phyloP scores from a whole-genome alignment of 2,888 invertebrate species.

The Geotrupes spiniger region DNA sequence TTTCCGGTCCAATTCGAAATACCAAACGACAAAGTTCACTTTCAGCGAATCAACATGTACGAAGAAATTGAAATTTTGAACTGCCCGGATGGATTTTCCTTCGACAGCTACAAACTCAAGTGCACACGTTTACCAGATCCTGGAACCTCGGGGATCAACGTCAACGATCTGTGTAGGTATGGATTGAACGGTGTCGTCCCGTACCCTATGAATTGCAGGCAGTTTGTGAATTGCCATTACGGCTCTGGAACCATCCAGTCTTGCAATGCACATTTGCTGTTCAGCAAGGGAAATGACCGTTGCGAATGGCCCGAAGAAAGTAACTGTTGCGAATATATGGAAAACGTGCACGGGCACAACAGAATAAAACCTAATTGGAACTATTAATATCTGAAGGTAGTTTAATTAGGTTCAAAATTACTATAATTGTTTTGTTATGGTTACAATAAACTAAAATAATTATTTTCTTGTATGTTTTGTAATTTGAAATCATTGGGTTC shows the following conservation, averaged over 20 bases:
- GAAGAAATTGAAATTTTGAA: conserved; percentile 17
- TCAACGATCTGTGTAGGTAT: conserved; percentile 12
- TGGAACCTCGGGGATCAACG: not conserved
- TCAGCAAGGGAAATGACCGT: conserved; percentile 17
- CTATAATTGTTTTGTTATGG: no score
- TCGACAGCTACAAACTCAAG: conserved; percentile 22
- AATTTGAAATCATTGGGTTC: no score
- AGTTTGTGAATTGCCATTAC: conserved; percentile 26
- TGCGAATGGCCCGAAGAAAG: conserved; percentile 33
- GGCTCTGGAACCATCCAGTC: conserved; percentile 21
- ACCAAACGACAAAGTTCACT: conserved; percentile 4
- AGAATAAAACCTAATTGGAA: no score
- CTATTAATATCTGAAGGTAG: no score
- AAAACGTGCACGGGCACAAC: conserved; percentile 13
- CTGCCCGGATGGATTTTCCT: conserved; percentile 24
- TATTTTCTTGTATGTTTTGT: no score
- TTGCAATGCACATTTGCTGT: conserved; percentile 30
- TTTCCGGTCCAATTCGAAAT: conserved; percentile 17
- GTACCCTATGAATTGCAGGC: conserved; percentile 27
- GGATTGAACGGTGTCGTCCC: conserved; percentile 21
- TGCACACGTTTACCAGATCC: conserved; percentile 8
- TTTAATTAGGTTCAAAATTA: no score
- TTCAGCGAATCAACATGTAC: conserved; percentile 15
- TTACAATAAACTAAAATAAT: no score
- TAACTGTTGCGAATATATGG: conserved; percentile 35